Evolutionary conservation across 2,797 vertebrate genomes (phyloP).

Genomic region (Triplophysa bombifrons): DNA sequence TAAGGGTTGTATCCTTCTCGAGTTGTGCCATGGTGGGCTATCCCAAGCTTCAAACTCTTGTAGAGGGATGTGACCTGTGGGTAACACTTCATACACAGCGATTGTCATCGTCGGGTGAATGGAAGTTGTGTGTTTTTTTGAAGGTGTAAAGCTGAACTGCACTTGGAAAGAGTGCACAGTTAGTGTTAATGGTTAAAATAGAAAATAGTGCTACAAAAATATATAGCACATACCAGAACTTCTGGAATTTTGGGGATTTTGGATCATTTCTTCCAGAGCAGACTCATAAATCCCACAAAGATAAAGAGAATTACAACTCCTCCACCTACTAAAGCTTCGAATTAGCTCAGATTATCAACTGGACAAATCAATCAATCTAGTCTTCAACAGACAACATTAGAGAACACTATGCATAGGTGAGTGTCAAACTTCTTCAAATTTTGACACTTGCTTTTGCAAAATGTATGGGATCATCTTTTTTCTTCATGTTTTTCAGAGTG

Average conservation of each 20-base stretch:
- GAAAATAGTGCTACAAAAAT: not conserved
- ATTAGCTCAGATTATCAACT: not conserved
- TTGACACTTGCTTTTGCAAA: no score
- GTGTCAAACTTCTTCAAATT: no score
- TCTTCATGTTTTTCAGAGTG: no score
- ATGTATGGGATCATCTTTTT: no score
- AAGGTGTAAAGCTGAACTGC: not conserved
- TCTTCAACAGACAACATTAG: no score
- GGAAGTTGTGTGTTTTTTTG: rapidly evolving
- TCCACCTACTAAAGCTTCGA: not conserved
- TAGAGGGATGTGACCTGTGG: conserved; percentile 4
- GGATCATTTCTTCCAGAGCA: not conserved
- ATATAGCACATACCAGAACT: conserved; percentile 1
- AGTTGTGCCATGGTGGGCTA: rapidly evolving
- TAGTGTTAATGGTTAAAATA: not conserved
- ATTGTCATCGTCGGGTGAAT: not conserved
- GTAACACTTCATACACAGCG: rapidly evolving
- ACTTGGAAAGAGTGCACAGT: not conserved
- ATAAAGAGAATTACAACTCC: not conserved
- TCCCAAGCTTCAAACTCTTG: not conserved
- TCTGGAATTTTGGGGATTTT: not conserved
- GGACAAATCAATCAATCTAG: not conserved
- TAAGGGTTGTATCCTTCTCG: not conserved
- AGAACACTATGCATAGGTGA: no score
- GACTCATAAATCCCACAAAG: not conserved